Base-by-base conservation (phyloP, 2,888 invertebrate species). In the Dasysyrphus tricinctus region DNA sequence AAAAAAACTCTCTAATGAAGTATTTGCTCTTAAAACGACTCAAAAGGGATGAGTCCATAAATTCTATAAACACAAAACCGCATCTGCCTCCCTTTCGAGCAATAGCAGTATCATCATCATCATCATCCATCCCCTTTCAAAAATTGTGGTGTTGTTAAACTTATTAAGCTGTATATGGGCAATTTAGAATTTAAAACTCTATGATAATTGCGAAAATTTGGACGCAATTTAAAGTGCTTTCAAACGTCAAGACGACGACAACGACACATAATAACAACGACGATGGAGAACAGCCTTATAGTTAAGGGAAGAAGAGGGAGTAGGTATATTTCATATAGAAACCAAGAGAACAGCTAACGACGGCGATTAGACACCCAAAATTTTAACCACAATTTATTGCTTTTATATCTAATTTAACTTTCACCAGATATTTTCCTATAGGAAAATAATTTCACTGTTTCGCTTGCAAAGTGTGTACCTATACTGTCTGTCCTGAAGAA, bases 401-500 rank as follows among this genome's bases (percentile, higher is more conserved):
- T 73, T 65, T 83, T 80, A 88, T 88, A 86, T 88, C 89, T 88
- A 88, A 89, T 88, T 89, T 88, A 88, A 88, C 86, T 88, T 88
- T 65, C 54, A 39, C 24, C 79, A 79, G 63, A 78, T 65, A 69
- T 51, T 24, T 11, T n/a, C 69, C 69, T 72, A 49, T 51, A 42
- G 61, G 72, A 49, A 37, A 54, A 78, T 81, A 81, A 74, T 78
- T 73, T 39, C 63, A 51, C 61, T 63, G 61, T 39, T n/a, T 63
- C 19, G 42, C 34, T n/a, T 24, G 9, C 24, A 5, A 11, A 51
- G 24, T 14, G 14, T 54, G 14, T 54, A 6, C 5, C 0, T 3
- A 11, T 11, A 14, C 8, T 54, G 29, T 54, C 6, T 59, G 49
- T 65, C 11, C 57, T 67, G 65, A 8, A 54, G 14, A 16, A 6